phyloP scores from a whole-genome alignment of 1,140 invertebrate genomes.

The Samia ricini region DNA sequence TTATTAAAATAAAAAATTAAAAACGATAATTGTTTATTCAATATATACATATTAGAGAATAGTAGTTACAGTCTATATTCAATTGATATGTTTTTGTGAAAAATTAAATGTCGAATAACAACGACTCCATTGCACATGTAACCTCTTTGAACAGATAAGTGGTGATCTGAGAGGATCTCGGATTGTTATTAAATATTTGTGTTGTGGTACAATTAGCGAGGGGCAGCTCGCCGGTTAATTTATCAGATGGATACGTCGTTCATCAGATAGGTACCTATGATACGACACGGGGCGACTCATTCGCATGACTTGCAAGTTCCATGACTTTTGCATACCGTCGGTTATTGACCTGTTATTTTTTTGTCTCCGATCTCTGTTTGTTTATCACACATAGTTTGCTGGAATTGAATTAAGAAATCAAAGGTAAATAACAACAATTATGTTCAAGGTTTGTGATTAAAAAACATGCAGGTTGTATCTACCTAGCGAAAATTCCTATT shows the following conservation, averaged over 20 bases:
- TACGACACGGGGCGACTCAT: neutral
- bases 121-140: conserved; percentile 32
- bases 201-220: conserved; percentile 70
- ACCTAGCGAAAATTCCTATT: too few relatives aligned
- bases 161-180: conserved; percentile 63
- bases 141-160: conserved; percentile 65
- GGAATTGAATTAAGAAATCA: too few relatives aligned
- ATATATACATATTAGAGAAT: too few relatives aligned
- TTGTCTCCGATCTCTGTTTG: neutral
- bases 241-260: conserved; percentile 35
- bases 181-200: conserved; percentile 78
- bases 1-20: too few relatives aligned
- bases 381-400: neutral
- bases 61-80: too few relatives aligned
- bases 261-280: neutral
- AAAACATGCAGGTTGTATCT: too few relatives aligned
- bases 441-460: too few relatives aligned
- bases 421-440: too few relatives aligned
- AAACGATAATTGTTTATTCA: too few relatives aligned
- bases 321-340: neutral
- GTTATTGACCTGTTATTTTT: neutral
- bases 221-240: conserved; percentile 67
- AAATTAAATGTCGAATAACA: neutral
- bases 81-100: too few relatives aligned
- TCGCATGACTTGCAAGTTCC: neutral